Evolutionary conservation across 37 sponge, comb jelly and placozoan species (phyloP), one percentile per base, ranked within the genome.

Genomic region (Haliclona indistincta): DNA sequence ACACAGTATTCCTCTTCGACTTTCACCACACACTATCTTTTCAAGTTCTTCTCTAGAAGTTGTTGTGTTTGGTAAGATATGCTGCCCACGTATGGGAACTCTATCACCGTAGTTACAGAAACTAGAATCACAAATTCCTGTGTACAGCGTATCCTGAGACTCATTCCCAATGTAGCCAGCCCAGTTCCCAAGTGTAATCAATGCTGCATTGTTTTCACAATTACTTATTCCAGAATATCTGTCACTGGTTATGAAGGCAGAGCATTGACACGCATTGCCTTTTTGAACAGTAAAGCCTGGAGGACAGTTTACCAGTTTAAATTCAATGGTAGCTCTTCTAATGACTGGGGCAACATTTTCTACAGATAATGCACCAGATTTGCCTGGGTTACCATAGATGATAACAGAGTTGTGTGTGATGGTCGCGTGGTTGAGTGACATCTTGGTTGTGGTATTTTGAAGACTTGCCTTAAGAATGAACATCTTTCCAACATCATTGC

Each of bases 131-230:
- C 51, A 54, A 51, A 8, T 26, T 29, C 38, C 37, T 25, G 73
- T 30, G 20, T 45, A 2, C 1, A 78, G 53, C 3, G 67, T 63
- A 34, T 63, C 66, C 43, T 78, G 41, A 6, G 52, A 54, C 51
- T 3, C 68, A 17, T 17, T 67, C 29, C 29, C 4, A 13, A 8
- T 43, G 25, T 80, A 80, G 1, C 80, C 80, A 56, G 61, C 58
- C 80, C 80, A 80, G 42, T 54, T 45, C 15, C 71, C 71, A 6
- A 25, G 37, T 43, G n/a, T 80, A 3, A 30, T 51, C 8, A 7
- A 65, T 51, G 79, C 67, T 67, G 10, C 22, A 54, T 15, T 33
- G 26, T 2, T 17, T 15, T 65, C 67, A 29, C 79, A 78, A 64
- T 51, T 30, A 8, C 11, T 3, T 3, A 67, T 67, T 35, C 79